A percentile compares a stretch with the other conserved stretches of the same genome.
phyloP scores from a whole-genome alignment of 2,113 vertebrate species.

The Proterorhinus semilunaris region DNA sequence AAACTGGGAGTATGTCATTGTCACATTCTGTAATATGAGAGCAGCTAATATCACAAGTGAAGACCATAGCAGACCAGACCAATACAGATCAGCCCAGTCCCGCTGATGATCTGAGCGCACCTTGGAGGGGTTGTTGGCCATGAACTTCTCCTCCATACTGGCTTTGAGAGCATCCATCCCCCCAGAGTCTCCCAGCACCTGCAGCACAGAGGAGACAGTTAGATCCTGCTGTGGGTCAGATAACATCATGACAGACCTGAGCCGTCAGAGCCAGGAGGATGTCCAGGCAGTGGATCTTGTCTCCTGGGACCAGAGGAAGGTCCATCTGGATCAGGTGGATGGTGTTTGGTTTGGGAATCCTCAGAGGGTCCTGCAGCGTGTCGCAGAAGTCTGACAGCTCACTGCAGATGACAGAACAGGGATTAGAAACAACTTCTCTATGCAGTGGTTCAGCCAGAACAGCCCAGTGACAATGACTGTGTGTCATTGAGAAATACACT shows the following conservation, averaged over 20 bases:
- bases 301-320: constrained; percentile 91
- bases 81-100: constrained; percentile 43
- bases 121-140: constrained; percentile 92
- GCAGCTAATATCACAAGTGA: not conserved
- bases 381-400: constrained; percentile 90
- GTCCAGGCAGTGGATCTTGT: constrained; percentile 95
- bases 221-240: too few species aligned
- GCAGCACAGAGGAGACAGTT: not conserved
- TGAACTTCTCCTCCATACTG: constrained; percentile 97
- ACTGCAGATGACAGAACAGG: constrained; percentile 41
- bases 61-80: not conserved
- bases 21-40: too few species aligned
- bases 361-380: constrained; percentile 87
- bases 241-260: constrained; percentile 70
- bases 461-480: too few species aligned
- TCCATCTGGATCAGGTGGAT: constrained; percentile 89
- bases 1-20: too few species aligned
- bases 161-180: constrained; percentile 91
- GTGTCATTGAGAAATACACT: too few species aligned
- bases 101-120: too few species aligned
- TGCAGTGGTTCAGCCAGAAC: too few species aligned
- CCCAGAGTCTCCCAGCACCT: constrained; percentile 86
- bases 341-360: constrained; percentile 89
- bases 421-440: not conserved
- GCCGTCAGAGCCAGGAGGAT: constrained; percentile 92